Evolutionary conservation across 2,888 invertebrate genomes (phyloP).

Genomic region (Cheilosia scutellata): DNA sequence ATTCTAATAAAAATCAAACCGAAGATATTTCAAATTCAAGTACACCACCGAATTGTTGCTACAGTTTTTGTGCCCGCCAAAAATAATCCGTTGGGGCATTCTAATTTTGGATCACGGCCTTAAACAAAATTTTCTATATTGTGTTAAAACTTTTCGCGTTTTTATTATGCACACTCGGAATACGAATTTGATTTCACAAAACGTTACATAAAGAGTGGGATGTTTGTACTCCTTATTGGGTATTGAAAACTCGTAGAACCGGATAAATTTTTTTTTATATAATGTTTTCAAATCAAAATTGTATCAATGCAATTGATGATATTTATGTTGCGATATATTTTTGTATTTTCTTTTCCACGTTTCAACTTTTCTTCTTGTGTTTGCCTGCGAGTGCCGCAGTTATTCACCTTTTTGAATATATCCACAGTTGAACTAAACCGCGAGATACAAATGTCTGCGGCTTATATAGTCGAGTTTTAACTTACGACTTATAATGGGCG

Average conservation of each 20-base stretch:
- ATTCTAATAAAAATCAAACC: conserved; percentile 52
- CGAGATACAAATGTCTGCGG: conserved; percentile 81
- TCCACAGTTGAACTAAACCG: conserved; percentile 83
- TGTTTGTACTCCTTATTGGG: conserved; percentile 8
- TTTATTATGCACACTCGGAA: conserved; percentile 61
- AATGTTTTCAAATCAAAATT: conserved; percentile 6
- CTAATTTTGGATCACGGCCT: conserved; percentile 76
- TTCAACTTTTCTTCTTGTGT: conserved; percentile 55
- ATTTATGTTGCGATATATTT: conserved; percentile 31
- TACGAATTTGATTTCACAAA: conserved; percentile 44
- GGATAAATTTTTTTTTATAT: conserved; percentile 31
- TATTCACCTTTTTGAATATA: conserved; percentile 78
- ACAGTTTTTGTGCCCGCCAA: conserved; percentile 70
- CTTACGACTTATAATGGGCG: conserved; percentile 21
- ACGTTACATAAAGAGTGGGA: conserved; percentile 63
- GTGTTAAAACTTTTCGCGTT: conserved; percentile 66
- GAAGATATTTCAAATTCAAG: conserved; percentile 66
- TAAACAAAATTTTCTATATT: conserved; percentile 61
- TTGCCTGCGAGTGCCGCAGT: conserved; percentile 61
- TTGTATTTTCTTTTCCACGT: conserved; percentile 36
- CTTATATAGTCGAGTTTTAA: conserved; percentile 81
- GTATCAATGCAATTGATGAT: conserved; percentile 7
- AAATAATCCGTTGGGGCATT: conserved; percentile 75
- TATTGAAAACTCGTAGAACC: conserved; percentile 58
- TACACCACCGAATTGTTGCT: conserved; percentile 47